Base-by-base conservation (phyloP, 2,113 vertebrate species). In the Delphinus delphis region DNA sequence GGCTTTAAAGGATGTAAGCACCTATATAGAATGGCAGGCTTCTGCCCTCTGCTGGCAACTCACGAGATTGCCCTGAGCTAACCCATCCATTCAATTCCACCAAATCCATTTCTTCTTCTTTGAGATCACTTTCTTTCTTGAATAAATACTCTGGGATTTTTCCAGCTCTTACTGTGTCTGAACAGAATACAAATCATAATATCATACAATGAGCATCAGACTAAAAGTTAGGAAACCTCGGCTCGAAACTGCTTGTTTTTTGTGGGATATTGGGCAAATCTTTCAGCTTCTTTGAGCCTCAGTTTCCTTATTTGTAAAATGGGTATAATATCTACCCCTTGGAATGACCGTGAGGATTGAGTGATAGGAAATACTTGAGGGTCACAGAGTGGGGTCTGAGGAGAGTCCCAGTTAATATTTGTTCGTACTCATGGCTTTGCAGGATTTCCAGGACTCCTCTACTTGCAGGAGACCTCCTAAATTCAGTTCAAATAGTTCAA, bases 41-140 rank as follows among this genome's bases (percentile, higher is more conserved):
- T 76, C 86, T 96, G 96, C 91, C 88, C 82, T 95, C 97, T 97
- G 2, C 93, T 98, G 97, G 96, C 58, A 8, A 44, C 0, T 55
- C 6, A 0, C 13, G 25, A 76, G n/a, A 91, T 41, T 88, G 77
- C 74, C 50, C 76, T 47, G n/a, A 81, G 81, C 9, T 55, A 88
- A 50, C 50, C 26, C n/a, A 33, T 11, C 25, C 55, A 10, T 41
- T 25, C 6, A 83, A 71, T 44, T 53, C 60, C 80, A 88, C 47
- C 28, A 33, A 76, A 91, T 23, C 33, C 4, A 2, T 80, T 87
- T 87, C 80, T 79, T 53, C 15, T 89, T 70, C 90, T 76, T 55
- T 58, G 88, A 77, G 25, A 68, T 86, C 28, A 3, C 71, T 93
- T 92, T 91, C 86, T 85, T 86, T 73, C 92, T 86, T 53, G 53